These are phyloP conservation scores for Ochotona princeps DNA, from an alignment of 2,113 vertebrate species.

Conservation along the genomic window DNA sequence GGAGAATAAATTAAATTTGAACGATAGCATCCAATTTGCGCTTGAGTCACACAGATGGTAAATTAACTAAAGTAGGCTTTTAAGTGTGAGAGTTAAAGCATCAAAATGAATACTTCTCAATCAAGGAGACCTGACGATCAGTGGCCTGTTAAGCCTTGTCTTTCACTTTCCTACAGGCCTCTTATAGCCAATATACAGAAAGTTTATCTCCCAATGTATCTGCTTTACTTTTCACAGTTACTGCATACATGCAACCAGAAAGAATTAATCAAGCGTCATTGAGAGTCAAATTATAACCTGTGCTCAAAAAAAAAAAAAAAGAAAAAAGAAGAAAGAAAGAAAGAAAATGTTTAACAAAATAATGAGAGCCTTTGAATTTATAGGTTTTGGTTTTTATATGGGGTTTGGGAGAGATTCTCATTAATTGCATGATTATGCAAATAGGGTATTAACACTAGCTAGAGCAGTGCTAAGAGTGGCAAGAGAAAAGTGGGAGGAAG, in stretches of 20 bases:
- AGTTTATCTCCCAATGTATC: background rate
- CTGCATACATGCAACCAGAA: background rate
- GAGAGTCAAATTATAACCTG: background rate
- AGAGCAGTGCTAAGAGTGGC: background rate
- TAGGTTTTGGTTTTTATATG: background rate
- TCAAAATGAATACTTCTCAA: background rate
- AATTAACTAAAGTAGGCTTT: background rate
- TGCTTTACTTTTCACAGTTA: background rate
- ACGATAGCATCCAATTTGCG: background rate
- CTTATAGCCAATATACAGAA: background rate
- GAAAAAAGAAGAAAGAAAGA: too few relatives aligned
- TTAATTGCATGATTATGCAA: constrained; percentile 23
- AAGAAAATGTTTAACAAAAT: background rate
- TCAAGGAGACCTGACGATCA: background rate
- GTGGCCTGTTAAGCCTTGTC: background rate
- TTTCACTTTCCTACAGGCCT: background rate
- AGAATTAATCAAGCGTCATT: background rate
- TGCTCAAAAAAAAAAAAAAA: too few relatives aligned
- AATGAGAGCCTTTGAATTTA: background rate
- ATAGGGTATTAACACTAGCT: background rate
- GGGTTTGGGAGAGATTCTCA: background rate
- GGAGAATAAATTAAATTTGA: background rate
- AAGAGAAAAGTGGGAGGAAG: background rate
- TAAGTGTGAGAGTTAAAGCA: background rate
- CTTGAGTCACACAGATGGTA: background rate